phyloP scores from a whole-genome alignment of 2,113 vertebrate genomes.

The Tor tambroides region DNA sequence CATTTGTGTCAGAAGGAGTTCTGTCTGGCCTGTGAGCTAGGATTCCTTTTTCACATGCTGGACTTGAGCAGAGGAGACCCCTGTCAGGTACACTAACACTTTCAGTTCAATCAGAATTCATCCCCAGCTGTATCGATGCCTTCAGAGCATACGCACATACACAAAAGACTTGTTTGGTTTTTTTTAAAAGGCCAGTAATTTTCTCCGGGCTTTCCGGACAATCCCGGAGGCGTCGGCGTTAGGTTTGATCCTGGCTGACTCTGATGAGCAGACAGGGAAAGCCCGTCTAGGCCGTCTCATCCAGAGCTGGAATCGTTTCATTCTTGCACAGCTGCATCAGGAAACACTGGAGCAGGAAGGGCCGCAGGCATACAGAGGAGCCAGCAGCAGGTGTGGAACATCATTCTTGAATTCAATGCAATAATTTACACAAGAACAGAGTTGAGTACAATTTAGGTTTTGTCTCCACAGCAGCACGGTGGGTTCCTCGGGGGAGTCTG shows the following conservation, averaged over 20 bases:
- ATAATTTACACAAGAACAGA: neutral
- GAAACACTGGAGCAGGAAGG: conserved; percentile 97
- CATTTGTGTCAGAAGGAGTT: conserved; percentile 99
- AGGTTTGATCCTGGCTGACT: conserved; percentile 94
- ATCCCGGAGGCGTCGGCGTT: conserved; percentile 96
- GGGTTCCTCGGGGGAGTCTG: conserved; percentile 88
- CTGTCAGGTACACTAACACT: conserved; percentile 83
- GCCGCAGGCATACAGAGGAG: conserved; percentile 91
- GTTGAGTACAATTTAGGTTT: neutral
- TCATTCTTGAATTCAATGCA: neutral
- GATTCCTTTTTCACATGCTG: conserved; percentile 97
- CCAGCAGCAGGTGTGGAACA: conserved; percentile 82
- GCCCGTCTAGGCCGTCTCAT: conserved; percentile 91
- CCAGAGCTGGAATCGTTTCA: conserved; percentile 99
- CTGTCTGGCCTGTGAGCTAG: conserved; percentile 95
- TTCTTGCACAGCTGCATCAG: conserved; percentile 97
- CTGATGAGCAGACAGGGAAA: conserved; percentile 94
- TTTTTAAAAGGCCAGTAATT: conserved; percentile 89
- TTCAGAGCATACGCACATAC: neutral
- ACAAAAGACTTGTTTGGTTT: neutral
- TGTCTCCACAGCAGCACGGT: conserved; percentile 73
- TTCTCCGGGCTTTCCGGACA: conserved; percentile 94
- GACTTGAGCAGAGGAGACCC: conserved; percentile 95
- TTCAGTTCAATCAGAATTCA: neutral
- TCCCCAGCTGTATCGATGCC: neutral